phyloP scores from a whole-genome alignment of 2,113 vertebrate species.

The Pyrgilauda ruficollis region DNA sequence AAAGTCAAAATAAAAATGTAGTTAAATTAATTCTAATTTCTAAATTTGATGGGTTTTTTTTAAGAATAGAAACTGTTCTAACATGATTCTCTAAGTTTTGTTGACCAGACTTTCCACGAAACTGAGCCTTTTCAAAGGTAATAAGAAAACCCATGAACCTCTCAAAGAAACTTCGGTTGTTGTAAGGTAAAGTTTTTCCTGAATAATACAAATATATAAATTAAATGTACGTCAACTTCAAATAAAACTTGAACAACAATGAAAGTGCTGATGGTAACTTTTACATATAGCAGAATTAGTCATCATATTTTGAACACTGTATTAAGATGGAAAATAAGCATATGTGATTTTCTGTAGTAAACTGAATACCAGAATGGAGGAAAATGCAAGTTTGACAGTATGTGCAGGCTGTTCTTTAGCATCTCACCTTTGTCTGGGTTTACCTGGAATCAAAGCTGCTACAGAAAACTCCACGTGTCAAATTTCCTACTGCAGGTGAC shows the following conservation, averaged over 20 bases:
- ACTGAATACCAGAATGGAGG: not conserved
- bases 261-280: not conserved
- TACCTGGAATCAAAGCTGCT: not conserved
- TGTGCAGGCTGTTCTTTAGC: not conserved
- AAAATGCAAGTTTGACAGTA: not conserved
- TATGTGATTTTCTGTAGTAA: not conserved
- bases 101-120: not conserved
- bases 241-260: not conserved
- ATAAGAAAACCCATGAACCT: not conserved
- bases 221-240: not conserved
- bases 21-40: not conserved
- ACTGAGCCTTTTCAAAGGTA: not conserved
- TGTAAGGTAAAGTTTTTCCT: not conserved
- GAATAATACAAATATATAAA: not conserved
- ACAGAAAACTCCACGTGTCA: not conserved
- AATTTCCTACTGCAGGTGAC: not conserved
- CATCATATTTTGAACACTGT: not conserved
- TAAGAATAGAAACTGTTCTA: not conserved
- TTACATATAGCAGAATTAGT: not conserved
- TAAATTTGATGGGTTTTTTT: not conserved
- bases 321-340: not conserved
- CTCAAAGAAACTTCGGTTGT: not conserved
- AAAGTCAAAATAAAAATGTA: not conserved
- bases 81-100: not conserved
- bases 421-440: not conserved